These are phyloP conservation scores for Aleadryas rufinucha DNA, from an alignment of 2,113 vertebrate genomes.

Conservation along the genomic window DNA sequence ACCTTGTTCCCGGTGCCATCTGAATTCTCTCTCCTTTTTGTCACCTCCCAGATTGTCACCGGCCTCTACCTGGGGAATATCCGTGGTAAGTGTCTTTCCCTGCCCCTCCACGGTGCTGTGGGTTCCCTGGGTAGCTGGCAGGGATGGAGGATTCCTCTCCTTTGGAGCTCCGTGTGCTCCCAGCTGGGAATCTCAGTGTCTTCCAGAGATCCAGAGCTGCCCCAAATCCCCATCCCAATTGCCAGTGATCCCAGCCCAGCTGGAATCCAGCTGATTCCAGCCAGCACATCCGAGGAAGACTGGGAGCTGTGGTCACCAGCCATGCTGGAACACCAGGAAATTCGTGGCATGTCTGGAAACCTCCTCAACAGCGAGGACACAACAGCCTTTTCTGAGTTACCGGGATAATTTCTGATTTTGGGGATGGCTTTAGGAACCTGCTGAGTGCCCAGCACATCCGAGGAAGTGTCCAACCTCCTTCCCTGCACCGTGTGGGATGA, in stretches of 20 bases:
- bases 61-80: constrained; percentile 90
- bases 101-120: rapidly evolving
- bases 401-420: rapidly evolving
- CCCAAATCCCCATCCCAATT: background rate
- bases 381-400: background rate
- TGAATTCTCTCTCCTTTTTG: background rate
- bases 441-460: rapidly evolving
- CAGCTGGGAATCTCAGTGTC: background rate
- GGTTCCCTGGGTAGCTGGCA: rapidly evolving
- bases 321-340: rapidly evolving
- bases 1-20: rapidly evolving
- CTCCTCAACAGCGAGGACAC: background rate
- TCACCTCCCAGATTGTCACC: constrained; percentile 74
- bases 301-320: background rate
- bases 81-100: constrained; percentile 72
- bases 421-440: background rate
- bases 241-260: background rate
- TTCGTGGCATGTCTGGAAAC: background rate
- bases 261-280: too few species aligned
- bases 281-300: too few species aligned
- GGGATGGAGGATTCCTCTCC: background rate
- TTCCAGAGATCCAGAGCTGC: background rate
- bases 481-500: rapidly evolving
- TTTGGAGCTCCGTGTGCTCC: background rate
- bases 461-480: background rate